Percentiles rank a stretch among this genome's conserved stretches.
These are phyloP conservation scores for rat (Rattus norvegicus) DNA, from an alignment of 2,113 vertebrate genomes.

Conservation along the genomic window DNA sequence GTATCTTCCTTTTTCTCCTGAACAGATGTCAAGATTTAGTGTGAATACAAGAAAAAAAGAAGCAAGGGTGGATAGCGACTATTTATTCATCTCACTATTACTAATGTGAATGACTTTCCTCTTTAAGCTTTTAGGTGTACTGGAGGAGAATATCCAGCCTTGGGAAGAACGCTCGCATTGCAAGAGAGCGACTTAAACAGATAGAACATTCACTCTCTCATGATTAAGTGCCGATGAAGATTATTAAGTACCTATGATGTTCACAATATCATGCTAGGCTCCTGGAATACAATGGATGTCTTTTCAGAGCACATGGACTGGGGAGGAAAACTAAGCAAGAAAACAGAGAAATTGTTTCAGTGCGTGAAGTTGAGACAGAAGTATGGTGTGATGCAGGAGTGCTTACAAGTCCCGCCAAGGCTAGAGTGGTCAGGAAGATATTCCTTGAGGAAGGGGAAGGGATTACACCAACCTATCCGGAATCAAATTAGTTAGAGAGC, in stretches of 20 bases:
- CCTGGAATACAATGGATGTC: not conserved
- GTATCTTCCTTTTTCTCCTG: not conserved
- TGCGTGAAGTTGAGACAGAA: not conserved
- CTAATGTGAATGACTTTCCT: not conserved
- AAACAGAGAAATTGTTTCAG: not conserved
- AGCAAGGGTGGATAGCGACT: fast-evolving
- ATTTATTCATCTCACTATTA: not conserved
- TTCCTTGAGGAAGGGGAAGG: not conserved
- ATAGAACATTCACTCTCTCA: not conserved
- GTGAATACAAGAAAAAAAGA: not conserved
- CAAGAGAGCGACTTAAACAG: not conserved
- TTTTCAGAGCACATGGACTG: not conserved
- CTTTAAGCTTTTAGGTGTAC: not conserved
- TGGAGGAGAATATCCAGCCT: not conserved
- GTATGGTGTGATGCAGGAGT: not conserved
- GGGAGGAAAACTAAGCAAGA: not conserved
- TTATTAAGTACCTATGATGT: not conserved
- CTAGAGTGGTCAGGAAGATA: not conserved
- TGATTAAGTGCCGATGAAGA: not conserved
- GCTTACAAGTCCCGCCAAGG: too few species aligned
- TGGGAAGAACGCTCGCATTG: not conserved
- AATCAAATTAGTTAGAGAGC: not conserved
- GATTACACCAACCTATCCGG: not conserved
- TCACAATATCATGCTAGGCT: too few species aligned
- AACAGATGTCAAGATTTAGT: not conserved